phyloP scores from a whole-genome alignment of 2,888 invertebrate genomes.

The Hirtodrosophila trivittata region DNA sequence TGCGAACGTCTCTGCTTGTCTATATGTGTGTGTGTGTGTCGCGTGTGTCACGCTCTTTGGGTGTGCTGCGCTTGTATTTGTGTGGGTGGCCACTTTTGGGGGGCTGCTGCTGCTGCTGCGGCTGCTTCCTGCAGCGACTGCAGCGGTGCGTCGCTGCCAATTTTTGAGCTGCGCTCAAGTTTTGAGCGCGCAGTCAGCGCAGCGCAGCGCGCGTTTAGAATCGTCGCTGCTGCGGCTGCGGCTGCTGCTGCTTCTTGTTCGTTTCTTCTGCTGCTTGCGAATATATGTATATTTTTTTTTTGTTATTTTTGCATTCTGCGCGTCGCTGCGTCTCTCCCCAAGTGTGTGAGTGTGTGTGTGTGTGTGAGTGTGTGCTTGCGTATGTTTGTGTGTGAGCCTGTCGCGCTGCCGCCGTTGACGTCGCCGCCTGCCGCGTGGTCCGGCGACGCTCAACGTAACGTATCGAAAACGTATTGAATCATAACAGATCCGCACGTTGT shows the following conservation, averaged over 20 bases:
- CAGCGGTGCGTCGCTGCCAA: constrained; percentile 42
- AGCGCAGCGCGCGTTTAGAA: constrained; percentile 40
- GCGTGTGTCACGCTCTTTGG: constrained; percentile 62
- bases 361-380: constrained; percentile 26
- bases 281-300: not conserved
- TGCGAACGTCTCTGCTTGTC: constrained; percentile 24
- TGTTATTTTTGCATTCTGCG: constrained; percentile 62
- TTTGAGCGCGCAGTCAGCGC: constrained; percentile 36
- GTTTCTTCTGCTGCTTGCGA: constrained; percentile 21
- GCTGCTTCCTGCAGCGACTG: constrained; percentile 44
- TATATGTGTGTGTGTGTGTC: constrained; percentile 45
- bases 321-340: constrained; percentile 50
- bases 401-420: constrained; percentile 67
- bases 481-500: constrained; percentile 83
- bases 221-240: constrained; percentile 34
- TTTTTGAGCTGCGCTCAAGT: constrained; percentile 57
- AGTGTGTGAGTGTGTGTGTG: constrained; percentile 14
- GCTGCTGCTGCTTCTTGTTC: constrained; percentile 24
- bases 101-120: constrained; percentile 24
- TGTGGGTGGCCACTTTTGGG: constrained; percentile 53
- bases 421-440: constrained; percentile 67
- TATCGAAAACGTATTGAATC: constrained; percentile 81
- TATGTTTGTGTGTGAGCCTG: constrained; percentile 56
- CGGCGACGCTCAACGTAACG: constrained; percentile 72
- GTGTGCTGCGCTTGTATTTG: constrained; percentile 48